Conservation (phyloP, 2,888 invertebrate genomes). For the Lasiommata megera region DNA sequence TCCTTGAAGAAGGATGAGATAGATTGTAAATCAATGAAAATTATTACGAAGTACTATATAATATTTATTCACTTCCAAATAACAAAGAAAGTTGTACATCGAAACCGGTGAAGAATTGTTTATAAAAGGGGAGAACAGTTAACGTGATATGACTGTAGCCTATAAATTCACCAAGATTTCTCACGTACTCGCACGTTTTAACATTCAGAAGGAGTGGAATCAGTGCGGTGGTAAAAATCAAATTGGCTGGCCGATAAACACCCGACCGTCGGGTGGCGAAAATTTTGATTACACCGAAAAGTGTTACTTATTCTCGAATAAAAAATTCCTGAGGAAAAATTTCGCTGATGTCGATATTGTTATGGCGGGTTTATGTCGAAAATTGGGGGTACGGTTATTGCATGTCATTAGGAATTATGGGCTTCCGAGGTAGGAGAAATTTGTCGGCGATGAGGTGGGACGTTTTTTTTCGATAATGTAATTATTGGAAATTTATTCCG, state of each 20-base stretch:
- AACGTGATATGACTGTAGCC: constrained; percentile 2
- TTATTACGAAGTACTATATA: too few relatives aligned
- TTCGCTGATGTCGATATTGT: constrained; percentile 81
- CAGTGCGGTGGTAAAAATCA: constrained; percentile 75
- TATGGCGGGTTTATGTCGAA: constrained; percentile 80
- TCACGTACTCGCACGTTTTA: constrained; percentile 56
- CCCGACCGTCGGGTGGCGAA: constrained; percentile 50
- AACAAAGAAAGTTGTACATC: too few relatives aligned
- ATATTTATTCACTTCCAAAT: too few relatives aligned
- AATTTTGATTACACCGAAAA: constrained; percentile 79
- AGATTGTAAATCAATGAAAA: too few relatives aligned
- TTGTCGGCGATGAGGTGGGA: constrained; percentile 61
- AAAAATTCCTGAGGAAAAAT: constrained; percentile 63
- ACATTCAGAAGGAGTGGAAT: constrained; percentile 62
- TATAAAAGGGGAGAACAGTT: constrained; percentile 15
- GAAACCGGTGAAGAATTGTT: not conserved
- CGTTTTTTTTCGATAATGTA: constrained; percentile 73
- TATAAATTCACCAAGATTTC: constrained; percentile 35
- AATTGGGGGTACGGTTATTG: constrained; percentile 82
- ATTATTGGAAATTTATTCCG: constrained; percentile 79
- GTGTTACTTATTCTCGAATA: constrained; percentile 80
- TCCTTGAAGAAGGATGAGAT: too few relatives aligned
- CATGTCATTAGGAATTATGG: constrained; percentile 82
- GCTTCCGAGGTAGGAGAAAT: constrained; percentile 73
- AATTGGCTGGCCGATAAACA: constrained; percentile 80